These are phyloP conservation scores for Ormyrus labotus DNA, from an alignment of 2,888 invertebrate genomes.

Conservation along the genomic window DNA sequence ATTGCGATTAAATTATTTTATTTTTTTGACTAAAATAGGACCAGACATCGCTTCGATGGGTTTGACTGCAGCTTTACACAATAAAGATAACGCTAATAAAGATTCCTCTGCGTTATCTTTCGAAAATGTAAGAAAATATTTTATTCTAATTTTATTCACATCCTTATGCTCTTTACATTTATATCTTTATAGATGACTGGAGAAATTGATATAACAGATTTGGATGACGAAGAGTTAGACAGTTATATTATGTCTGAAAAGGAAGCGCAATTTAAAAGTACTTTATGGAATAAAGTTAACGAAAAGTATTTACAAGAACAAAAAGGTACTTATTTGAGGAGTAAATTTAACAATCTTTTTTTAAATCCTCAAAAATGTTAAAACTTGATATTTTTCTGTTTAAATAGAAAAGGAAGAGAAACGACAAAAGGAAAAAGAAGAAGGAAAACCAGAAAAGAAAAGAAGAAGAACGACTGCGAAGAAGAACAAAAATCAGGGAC, in stretches of 20 bases:
- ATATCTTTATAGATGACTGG: slow-evolving; percentile 61
- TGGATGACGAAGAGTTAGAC: slow-evolving; percentile 94
- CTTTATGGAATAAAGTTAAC: slow-evolving; percentile 92
- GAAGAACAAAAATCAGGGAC: slow-evolving; percentile 81
- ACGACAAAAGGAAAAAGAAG: slow-evolving; percentile 87
- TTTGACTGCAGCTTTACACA: slow-evolving; percentile 76
- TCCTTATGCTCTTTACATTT: too few relatives aligned
- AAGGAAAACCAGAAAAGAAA: slow-evolving; percentile 90
- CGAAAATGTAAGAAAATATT: slow-evolving; percentile 57
- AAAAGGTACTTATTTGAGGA: slow-evolving; percentile 79
- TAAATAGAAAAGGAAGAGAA: slow-evolving; percentile 86
- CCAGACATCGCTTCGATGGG: slow-evolving; percentile 89
- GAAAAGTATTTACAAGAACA: slow-evolving; percentile 90
- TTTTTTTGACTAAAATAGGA: slow-evolving; percentile 70
- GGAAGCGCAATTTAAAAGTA: slow-evolving; percentile 88
- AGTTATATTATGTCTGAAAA: slow-evolving; percentile 88
- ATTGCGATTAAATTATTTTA: neutral
- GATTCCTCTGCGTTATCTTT: slow-evolving; percentile 53
- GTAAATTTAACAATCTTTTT: too few relatives aligned
- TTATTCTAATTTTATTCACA: slow-evolving; percentile 14
- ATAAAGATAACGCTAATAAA: slow-evolving; percentile 58
- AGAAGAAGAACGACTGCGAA: slow-evolving; percentile 83
- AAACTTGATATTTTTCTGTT: neutral
- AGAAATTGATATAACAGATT: slow-evolving; percentile 84
- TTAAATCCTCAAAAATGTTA: too few relatives aligned